These are phyloP conservation scores for Epicampocera succincta DNA, from an alignment of 2,888 invertebrate genomes.

Conservation along the genomic window DNA sequence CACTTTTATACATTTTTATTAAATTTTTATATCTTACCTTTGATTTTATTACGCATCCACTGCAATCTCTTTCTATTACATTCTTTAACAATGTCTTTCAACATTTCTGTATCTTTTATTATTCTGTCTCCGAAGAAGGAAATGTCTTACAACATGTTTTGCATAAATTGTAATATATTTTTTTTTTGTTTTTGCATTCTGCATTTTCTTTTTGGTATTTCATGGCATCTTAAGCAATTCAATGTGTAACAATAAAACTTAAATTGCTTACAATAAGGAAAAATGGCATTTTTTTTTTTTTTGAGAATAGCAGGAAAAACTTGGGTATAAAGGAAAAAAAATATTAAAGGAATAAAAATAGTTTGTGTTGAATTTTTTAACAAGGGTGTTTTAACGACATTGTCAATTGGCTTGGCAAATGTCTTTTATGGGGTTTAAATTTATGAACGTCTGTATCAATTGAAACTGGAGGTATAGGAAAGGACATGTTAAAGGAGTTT, in stretches of 20 bases:
- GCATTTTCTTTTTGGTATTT: conserved; percentile 15
- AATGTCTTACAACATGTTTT: conserved; percentile 67
- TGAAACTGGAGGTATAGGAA: conserved; percentile 6
- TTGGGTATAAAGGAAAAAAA: background rate
- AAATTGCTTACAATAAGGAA: conserved; percentile 66
- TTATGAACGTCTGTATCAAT: conserved; percentile 16
- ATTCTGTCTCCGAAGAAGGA: conserved; percentile 46
- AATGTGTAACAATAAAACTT: conserved; percentile 65
- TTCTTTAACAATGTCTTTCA: conserved; percentile 24
- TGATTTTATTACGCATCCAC: conserved; percentile 7
- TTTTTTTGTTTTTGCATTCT: background rate
- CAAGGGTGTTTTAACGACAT: conserved; percentile 63
- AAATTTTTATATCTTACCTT: background rate
- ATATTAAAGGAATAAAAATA: conserved; percentile 10
- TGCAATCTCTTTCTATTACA: conserved; percentile 11
- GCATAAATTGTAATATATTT: conserved; percentile 64
- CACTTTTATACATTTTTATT: background rate
- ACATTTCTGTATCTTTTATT: conserved; percentile 17
- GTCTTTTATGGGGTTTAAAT: conserved; percentile 31
- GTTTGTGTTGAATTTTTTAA: conserved; percentile 46
- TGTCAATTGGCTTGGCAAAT: conserved; percentile 65
- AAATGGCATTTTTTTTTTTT: conserved; percentile 52
- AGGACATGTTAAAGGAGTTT: too few species aligned
- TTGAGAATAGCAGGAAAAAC: background rate
- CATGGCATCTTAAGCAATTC: conserved; percentile 53